Evolutionary conservation across 2,888 invertebrate species (phyloP), one percentile per base, ranked within the genome.

Genomic region (Diadegma fenestrale): DNA sequence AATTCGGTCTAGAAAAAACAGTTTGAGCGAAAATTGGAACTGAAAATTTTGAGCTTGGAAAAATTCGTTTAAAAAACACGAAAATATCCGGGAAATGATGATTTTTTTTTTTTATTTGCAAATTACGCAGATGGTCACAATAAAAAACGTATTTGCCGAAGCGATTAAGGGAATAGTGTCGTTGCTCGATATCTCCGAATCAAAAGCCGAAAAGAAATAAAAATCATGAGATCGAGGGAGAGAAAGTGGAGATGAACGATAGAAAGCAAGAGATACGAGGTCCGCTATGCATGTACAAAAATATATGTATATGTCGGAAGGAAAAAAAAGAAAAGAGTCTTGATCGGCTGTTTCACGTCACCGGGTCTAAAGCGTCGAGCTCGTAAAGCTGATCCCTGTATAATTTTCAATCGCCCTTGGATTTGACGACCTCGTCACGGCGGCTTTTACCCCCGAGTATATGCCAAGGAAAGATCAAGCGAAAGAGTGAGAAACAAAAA

Each of bases 341-440:
- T 77, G 83, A 89, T 85, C 82, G 82, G 51, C 75, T 54, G 80
- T 76, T 85, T 85, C 90, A 89, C 88, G 89, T 90, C 90, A 90
- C 88, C 88, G 87, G 75, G 88, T 89, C 89, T 90, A 90, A 90
- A 91, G 90, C 90, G 89, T 87, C 81, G 86, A 88, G 91, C 90
- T 93, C 94, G 92, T 94, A 94, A 94, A 93, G 91, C 91, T 92
- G 93, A 94, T 94, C 93, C 93, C 93, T 93, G 94, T 93, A 94
- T 93, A 94, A 94, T 94, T 94, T 94, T 94, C 93, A 94, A 94
- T 94, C 93, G 93, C 88, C 90, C 90, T 87, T 89, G 93, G 92
- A 93, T 93, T 94, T 94, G 93, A 93, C 93, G 93, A 93, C 91
- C 93, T 92, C 93, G 93, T 93, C 93, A 92, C 90, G 91, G 89